phyloP scores from a whole-genome alignment of 2,888 invertebrate species.

The Uropetala carovei region DNA sequence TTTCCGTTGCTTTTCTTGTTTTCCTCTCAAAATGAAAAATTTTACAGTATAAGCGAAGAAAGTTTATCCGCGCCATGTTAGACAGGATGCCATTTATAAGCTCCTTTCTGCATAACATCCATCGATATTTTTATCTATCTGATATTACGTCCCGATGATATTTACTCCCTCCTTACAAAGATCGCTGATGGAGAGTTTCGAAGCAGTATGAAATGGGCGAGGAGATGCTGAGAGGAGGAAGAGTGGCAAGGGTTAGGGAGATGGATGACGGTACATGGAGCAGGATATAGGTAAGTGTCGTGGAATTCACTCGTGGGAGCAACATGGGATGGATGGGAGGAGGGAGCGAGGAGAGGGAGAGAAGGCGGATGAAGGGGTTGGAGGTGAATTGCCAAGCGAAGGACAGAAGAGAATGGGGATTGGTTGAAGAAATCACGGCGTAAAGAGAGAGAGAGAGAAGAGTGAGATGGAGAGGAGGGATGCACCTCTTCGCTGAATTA shows the following conservation, averaged over 20 bases:
- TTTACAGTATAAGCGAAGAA: background rate
- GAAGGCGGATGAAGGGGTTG: constrained; percentile 8
- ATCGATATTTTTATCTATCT: background rate
- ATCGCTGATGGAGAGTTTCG: background rate
- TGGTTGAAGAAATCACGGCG: constrained; percentile 20
- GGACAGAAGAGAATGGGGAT: constrained; percentile 16
- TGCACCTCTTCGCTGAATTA: constrained; percentile 44
- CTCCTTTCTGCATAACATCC: background rate
- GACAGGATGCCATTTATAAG: background rate
- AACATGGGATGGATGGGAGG: background rate
- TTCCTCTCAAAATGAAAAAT: background rate
- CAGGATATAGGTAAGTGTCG: constrained; percentile 58
- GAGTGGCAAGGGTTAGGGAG: background rate
- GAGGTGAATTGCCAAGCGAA: background rate
- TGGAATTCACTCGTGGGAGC: constrained; percentile 58
- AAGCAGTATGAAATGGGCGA: background rate
- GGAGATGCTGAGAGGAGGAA: background rate
- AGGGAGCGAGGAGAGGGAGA: background rate
- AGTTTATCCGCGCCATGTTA: background rate
- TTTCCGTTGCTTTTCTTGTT: too few relatives aligned
- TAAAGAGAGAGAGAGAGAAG: background rate
- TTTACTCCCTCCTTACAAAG: background rate
- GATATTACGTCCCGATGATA: background rate
- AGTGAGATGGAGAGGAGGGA: background rate
- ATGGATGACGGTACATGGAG: background rate